phyloP scores from a whole-genome alignment of 2,113 vertebrate genomes.

The Lepus timidus region DNA sequence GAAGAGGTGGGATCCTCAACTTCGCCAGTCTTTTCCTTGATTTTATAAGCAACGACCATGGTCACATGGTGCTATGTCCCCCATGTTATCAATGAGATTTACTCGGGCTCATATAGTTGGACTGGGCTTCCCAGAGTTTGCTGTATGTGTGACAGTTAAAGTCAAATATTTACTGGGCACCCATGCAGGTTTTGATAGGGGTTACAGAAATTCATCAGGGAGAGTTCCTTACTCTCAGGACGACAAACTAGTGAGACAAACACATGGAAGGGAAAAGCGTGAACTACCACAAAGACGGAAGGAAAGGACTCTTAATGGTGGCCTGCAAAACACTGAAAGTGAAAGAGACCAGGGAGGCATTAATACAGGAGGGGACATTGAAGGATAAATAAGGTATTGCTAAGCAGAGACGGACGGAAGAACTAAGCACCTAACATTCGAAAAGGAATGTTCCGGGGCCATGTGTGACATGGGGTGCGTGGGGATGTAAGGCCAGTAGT shows the following conservation, averaged over 20 bases:
- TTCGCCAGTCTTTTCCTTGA: not conserved
- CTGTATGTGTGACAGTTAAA: not conserved
- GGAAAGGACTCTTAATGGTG: not conserved
- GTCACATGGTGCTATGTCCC: not conserved
- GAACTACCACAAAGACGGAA: not conserved
- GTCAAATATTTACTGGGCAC: constrained; percentile 18
- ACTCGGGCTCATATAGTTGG: not conserved
- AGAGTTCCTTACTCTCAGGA: not conserved
- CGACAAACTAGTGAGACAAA: not conserved
- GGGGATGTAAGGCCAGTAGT: too few relatives aligned
- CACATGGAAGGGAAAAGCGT: not conserved
- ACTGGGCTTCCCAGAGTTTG: not conserved
- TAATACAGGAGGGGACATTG: not conserved
- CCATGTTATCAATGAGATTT: not conserved
- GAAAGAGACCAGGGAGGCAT: not conserved
- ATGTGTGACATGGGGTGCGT: fast-evolving
- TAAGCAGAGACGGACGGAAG: not conserved
- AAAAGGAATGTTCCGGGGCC: not conserved
- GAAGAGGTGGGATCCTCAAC: not conserved
- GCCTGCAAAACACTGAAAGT: not conserved
- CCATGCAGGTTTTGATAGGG: not conserved
- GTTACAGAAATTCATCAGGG: not conserved
- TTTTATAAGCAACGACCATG: not conserved
- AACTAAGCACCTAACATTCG: not conserved
- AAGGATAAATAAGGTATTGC: not conserved